These are phyloP conservation scores for Tiliacea aurago DNA, from an alignment of 2,888 invertebrate species.

Conservation along the genomic window DNA sequence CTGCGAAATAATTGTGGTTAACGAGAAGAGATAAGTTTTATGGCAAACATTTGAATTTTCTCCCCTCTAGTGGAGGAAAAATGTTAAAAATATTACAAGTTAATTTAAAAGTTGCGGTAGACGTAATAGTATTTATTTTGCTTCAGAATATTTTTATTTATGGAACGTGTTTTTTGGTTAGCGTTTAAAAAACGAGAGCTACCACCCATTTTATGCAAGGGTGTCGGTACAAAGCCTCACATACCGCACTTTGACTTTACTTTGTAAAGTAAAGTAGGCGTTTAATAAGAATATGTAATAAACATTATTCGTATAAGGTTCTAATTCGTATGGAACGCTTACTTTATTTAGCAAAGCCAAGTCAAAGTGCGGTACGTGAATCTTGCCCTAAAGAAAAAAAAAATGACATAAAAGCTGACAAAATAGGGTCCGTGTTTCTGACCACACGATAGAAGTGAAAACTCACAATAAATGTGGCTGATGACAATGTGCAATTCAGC, in stretches of 20 bases:
- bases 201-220: background rate
- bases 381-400: background rate
- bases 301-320: background rate
- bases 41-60: background rate
- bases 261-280: background rate
- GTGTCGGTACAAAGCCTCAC: background rate
- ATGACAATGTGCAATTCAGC: no score
- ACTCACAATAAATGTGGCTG: no score
- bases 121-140: background rate
- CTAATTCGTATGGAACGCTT: no score
- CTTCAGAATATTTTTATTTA: background rate
- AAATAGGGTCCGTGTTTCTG: no score
- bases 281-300: background rate
- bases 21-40: constrained; percentile 31
- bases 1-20: constrained; percentile 27
- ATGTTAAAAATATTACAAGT: constrained; percentile 7
- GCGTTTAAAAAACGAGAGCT: background rate
- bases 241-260: background rate
- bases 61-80: background rate
- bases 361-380: background rate
- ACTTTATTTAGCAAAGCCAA: background rate
- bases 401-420: background rate
- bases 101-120: background rate
- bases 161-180: background rate
- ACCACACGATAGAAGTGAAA: no score